Base-by-base conservation (phyloP, 2,888 invertebrate species). In the Leucoptera coffeella region DNA sequence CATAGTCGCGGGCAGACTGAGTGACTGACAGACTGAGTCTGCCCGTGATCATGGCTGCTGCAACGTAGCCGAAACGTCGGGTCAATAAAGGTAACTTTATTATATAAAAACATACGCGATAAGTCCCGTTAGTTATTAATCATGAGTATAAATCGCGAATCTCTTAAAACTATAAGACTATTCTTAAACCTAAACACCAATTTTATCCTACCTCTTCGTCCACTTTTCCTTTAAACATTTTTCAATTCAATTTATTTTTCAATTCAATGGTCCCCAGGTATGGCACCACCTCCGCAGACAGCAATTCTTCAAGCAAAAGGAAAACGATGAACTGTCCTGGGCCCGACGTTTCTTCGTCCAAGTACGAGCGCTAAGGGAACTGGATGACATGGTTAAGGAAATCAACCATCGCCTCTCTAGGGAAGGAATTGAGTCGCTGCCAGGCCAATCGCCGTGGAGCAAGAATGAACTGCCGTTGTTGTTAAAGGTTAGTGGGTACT, bases 381-480 rank as follows among this genome's bases (percentile, higher is more conserved):
- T 88, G 47, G 73, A 82, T 38, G 73, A 79, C 13, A 49, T 92
- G 29, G 76, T 86, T 2, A 53, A 61, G 0, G 93, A 94, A 36
- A 52, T 76, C 73, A 12, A 71, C 9, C 31, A 40, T 12, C 74
- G 91, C 1, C 65, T 92, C 4, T 43, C 59, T 2, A 29, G 42
- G 1, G 50, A 82, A 30, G 78, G 81, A 27, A 78, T 91, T 22
- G 72, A 67, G 22, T 58, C 73, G 22, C 57, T 67, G 4, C 50
- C 50, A 1, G 72, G 37, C 0, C 31, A 36, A 23, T 47, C 57
- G 26, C 54, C 58, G 2, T 69, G 69, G 67, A 43, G 40, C 30
- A 50, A 45, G 17, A 41, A 47, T 12, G 61, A 67, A 22, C 33
- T 53, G 14, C 33, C 51, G 1, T 35, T 65, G 10, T 45, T 54